phyloP scores from a whole-genome alignment of 1,140 invertebrate species.

The Rhynchophorus ferrugineus region DNA sequence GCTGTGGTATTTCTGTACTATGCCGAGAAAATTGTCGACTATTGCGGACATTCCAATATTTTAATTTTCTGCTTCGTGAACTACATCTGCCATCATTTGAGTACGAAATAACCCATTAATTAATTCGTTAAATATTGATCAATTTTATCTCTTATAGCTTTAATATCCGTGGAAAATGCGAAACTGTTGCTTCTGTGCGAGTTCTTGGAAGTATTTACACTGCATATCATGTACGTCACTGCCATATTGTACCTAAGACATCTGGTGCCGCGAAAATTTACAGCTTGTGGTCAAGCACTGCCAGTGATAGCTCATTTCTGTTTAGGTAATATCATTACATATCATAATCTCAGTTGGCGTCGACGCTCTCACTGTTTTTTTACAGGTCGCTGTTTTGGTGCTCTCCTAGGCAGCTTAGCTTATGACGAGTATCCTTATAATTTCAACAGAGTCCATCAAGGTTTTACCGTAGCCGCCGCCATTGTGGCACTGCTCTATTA shows the following conservation, averaged over 20 bases:
- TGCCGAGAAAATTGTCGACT: conserved; percentile 74
- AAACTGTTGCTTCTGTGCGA: conserved; percentile 64
- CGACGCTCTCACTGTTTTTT: background rate
- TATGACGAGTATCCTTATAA: conserved; percentile 31
- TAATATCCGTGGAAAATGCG: conserved; percentile 58
- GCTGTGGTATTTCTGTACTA: conserved; percentile 67
- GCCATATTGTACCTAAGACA: conserved; percentile 74
- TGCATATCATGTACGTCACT: conserved; percentile 77
- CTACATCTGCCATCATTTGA: conserved; percentile 67
- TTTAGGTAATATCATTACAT: conserved; percentile 50
- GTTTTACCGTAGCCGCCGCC: conserved; percentile 54
- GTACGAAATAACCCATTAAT: conserved; percentile 36
- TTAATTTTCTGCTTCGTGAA: conserved; percentile 71
- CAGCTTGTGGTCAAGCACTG: conserved; percentile 73
- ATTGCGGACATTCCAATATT: conserved; percentile 76
- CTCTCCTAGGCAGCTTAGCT: conserved; percentile 39
- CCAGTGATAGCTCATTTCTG: conserved; percentile 77
- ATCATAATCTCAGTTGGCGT: background rate
- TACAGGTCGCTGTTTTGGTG: conserved; percentile 35
- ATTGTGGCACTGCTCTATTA: conserved; percentile 58
- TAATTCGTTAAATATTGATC: no score
- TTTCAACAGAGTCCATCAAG: conserved; percentile 32
- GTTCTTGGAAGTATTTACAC: conserved; percentile 68
- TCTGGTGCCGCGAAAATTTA: conserved; percentile 69
- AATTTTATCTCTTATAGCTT: conserved; percentile 40